phyloP scores from a whole-genome alignment of 2,797 vertebrate genomes.

The Gobio occitaniae region DNA sequence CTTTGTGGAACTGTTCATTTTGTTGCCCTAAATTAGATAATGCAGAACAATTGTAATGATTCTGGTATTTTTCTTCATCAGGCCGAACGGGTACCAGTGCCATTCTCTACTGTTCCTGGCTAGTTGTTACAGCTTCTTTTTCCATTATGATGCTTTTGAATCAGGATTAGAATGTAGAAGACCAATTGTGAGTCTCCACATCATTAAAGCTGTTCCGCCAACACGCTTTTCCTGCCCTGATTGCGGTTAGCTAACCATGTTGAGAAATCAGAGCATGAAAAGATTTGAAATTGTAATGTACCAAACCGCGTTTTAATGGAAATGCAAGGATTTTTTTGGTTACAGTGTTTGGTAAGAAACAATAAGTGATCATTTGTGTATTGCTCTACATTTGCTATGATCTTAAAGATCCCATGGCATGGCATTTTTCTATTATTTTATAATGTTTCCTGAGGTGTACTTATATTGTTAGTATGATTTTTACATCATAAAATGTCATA shows the following conservation, averaged over 20 bases:
- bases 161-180: neutral
- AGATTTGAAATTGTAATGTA: neutral
- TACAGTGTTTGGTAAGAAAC: neutral
- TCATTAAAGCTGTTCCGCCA: neutral
- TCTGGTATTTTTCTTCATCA: neutral
- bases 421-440: too few species aligned
- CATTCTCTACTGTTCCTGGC: neutral
- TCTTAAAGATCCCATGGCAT: neutral
- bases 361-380: neutral
- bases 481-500: too few species aligned
- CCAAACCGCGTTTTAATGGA: neutral
- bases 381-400: neutral
- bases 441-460: too few species aligned
- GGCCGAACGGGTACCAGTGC: neutral
- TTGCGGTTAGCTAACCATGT: neutral
- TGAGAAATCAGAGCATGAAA: neutral
- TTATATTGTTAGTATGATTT: too few species aligned
- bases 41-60: neutral
- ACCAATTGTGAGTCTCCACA: neutral
- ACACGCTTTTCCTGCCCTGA: neutral
- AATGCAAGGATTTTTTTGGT: neutral
- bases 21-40: neutral
- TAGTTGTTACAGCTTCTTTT: neutral
- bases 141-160: neutral
- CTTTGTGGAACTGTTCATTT: neutral